These are phyloP conservation scores for Xiphophorus couchianus DNA, from an alignment of 2,113 vertebrate species.

Conservation along the genomic window DNA sequence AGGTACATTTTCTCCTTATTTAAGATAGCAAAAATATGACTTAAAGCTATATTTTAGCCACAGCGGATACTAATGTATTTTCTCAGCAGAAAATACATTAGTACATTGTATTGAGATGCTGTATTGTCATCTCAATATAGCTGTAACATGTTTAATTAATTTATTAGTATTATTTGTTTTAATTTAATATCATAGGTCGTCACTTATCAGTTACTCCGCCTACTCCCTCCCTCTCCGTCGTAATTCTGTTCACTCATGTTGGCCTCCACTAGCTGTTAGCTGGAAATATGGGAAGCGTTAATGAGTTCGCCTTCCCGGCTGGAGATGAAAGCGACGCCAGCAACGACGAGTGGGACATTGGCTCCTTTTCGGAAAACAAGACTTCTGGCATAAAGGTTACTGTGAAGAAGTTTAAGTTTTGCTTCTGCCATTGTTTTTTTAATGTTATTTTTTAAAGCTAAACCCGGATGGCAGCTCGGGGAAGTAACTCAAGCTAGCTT, in stretches of 20 bases:
- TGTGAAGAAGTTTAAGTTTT: background rate
- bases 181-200: no score
- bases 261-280: background rate
- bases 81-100: no score
- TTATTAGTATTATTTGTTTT: no score
- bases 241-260: no score
- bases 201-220: slow-evolving; percentile 3
- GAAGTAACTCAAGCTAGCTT: background rate
- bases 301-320: slow-evolving; percentile 59
- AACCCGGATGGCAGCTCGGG: background rate
- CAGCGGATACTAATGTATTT: no score
- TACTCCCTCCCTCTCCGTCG: background rate
- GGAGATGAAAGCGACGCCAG: slow-evolving; percentile 79
- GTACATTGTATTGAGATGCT: no score
- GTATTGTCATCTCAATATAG: no score
- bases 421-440: background rate
- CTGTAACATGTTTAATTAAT: no score
- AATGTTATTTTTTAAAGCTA: background rate
- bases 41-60: no score
- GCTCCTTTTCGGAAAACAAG: background rate
- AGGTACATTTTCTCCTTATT: no score
- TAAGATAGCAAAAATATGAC: no score
- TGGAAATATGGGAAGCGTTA: slow-evolving; percentile 17
- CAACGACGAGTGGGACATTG: slow-evolving; percentile 73
- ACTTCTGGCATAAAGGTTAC: slow-evolving; percentile 6